phyloP scores from a whole-genome alignment of 2,888 invertebrate genomes.

The Phengaris alcon region DNA sequence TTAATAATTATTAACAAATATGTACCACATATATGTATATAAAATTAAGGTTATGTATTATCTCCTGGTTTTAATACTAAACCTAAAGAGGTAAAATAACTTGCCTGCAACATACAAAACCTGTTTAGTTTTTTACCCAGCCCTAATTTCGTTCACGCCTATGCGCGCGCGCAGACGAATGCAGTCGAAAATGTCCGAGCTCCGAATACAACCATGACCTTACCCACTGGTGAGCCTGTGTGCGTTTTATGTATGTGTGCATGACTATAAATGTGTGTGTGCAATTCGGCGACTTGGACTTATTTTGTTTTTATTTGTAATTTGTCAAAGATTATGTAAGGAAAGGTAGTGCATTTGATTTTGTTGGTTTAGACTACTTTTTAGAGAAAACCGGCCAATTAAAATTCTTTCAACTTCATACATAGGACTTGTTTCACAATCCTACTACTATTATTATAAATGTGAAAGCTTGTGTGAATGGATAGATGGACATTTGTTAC shows the following conservation, averaged over 20 bases:
- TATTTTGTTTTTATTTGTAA: constrained; percentile 41
- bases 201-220: constrained; percentile 63
- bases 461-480: too few relatives aligned
- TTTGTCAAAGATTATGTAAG: constrained; percentile 36
- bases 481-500: too few relatives aligned
- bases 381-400: too few relatives aligned
- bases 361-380: background rate
- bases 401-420: too few relatives aligned
- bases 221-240: constrained; percentile 50
- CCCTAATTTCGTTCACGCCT: constrained; percentile 13
- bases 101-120: background rate
- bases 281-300: constrained; percentile 66
- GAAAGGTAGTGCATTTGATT: background rate
- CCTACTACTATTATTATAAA: too few relatives aligned
- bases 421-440: too few relatives aligned
- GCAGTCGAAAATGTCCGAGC: constrained; percentile 57
- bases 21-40: too few relatives aligned
- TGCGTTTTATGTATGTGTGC: constrained; percentile 52
- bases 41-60: too few relatives aligned
- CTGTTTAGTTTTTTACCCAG: background rate
- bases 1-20: too few relatives aligned
- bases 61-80: background rate
- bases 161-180: constrained; percentile 29
- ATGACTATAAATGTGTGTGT: constrained; percentile 48
- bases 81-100: background rate